Evolutionary conservation across 2,113 vertebrate genomes (phyloP).

Genomic region (Oreochromis spilurus): DNA sequence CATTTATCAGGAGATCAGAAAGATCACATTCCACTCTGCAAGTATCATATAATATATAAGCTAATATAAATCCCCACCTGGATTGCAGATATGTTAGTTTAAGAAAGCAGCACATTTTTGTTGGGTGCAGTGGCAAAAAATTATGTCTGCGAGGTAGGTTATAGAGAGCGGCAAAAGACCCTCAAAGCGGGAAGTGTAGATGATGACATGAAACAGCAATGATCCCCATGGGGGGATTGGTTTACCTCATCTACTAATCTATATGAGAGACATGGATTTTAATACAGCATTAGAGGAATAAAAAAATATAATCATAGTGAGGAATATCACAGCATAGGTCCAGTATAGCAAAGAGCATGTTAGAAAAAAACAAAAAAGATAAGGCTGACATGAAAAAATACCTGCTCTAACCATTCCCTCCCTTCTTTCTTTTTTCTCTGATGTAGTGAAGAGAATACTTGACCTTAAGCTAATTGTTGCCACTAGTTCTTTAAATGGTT

Average conservation of each 20-base stretch:
- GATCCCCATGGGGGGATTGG: not conserved
- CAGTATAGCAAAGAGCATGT: not conserved
- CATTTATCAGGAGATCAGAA: not conserved
- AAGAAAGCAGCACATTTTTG: not conserved
- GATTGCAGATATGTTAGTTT: not conserved
- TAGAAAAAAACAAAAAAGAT: not conserved
- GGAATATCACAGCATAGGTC: not conserved
- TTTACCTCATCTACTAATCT: not conserved
- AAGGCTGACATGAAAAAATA: not conserved
- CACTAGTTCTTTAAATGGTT: conserved; percentile 37
- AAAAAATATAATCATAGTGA: not conserved
- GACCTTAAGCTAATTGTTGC: conserved; percentile 37
- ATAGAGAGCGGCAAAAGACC: not conserved
- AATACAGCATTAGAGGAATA: not conserved
- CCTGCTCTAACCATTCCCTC: not conserved
- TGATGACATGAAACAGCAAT: conserved; percentile 4
- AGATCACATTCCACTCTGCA: not conserved
- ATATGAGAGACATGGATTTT: conserved; percentile 1
- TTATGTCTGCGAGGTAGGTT: not conserved
- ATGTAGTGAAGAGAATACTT: conserved; percentile 1
- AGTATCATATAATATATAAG: not conserved
- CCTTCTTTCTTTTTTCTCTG: not conserved
- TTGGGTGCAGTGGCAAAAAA: not conserved
- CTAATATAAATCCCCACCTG: conserved; percentile 3
- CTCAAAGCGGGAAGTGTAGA: not conserved